phyloP scores from a whole-genome alignment of 2,797 vertebrate species.

The Acanthopagrus latus region DNA sequence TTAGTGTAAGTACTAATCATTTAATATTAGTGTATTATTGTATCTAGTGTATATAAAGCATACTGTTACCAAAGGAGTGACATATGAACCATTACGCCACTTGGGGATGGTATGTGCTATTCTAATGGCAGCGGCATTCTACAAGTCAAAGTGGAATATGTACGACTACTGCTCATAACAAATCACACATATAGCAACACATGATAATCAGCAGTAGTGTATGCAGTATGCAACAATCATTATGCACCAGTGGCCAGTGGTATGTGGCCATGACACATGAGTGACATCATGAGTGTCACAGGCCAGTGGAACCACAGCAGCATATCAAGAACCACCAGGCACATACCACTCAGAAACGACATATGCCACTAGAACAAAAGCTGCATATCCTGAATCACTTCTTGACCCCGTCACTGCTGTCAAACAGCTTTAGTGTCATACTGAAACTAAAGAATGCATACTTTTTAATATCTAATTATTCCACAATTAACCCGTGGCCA shows the following conservation, averaged over 20 bases:
- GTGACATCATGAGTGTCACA: neutral
- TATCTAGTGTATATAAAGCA: neutral
- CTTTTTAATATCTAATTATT: slow-evolving; percentile 1
- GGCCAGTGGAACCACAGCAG: neutral
- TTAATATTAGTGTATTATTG: neutral
- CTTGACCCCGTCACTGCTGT: neutral
- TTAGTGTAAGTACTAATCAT: neutral
- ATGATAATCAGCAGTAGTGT: neutral
- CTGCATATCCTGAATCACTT: neutral
- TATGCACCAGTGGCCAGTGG: neutral
- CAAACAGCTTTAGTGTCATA: slow-evolving; percentile 5
- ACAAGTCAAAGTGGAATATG: neutral
- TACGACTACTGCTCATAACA: no score
- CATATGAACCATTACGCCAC: neutral
- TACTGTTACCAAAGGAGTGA: neutral
- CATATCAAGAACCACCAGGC: neutral
- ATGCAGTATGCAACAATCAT: neutral
- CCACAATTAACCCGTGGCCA: neutral
- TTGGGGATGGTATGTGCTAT: neutral
- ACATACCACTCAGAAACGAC: neutral
- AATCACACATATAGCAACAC: neutral
- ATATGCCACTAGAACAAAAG: neutral
- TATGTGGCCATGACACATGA: neutral
- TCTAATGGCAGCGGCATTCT: neutral
- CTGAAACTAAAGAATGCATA: slow-evolving; percentile 9